Conservation (phyloP, 2,797 vertebrate species). For the Huso huso region DNA sequence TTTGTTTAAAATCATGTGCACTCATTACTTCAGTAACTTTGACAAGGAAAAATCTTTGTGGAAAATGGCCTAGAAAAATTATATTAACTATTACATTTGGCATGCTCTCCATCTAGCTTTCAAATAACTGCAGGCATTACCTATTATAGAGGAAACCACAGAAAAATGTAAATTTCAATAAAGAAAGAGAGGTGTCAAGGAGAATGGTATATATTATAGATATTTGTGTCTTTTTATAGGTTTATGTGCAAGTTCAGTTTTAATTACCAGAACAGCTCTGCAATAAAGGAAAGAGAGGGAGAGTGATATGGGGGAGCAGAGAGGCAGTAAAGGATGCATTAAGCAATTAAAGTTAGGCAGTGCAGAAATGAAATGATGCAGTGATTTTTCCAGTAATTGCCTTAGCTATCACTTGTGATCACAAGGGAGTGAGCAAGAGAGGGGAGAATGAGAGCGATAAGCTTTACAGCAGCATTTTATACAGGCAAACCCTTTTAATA, state of each 20-base stretch:
- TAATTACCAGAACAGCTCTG: conserved; percentile 47
- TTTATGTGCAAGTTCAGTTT: conserved; percentile 30
- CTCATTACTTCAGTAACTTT: no score
- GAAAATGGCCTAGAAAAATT: no score
- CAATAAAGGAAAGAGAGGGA: conserved; percentile 25
- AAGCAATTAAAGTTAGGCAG: conserved; percentile 79
- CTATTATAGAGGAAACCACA: no score
- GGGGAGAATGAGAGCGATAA: conserved; percentile 55
- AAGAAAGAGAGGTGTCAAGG: no score
- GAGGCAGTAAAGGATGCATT: conserved; percentile 57
- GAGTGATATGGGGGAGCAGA: conserved; percentile 28
- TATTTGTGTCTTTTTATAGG: conserved; percentile 18
- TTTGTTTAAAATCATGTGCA: no score
- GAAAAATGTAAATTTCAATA: no score
- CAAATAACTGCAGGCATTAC: no score
- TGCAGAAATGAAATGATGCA: conserved; percentile 60
- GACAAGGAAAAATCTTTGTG: no score
- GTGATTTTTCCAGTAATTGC: conserved; percentile 75
- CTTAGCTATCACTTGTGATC: conserved; percentile 71
- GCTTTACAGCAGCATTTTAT: conserved; percentile 58
- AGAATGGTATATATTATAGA: no score
- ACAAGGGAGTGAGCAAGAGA: conserved; percentile 56
- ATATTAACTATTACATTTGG: no score
- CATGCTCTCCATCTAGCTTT: no score
- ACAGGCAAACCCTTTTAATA: conserved; percentile 45